Evolutionary conservation across 2,797 vertebrate genomes (phyloP).

Genomic region (Mionectes olivaceus): DNA sequence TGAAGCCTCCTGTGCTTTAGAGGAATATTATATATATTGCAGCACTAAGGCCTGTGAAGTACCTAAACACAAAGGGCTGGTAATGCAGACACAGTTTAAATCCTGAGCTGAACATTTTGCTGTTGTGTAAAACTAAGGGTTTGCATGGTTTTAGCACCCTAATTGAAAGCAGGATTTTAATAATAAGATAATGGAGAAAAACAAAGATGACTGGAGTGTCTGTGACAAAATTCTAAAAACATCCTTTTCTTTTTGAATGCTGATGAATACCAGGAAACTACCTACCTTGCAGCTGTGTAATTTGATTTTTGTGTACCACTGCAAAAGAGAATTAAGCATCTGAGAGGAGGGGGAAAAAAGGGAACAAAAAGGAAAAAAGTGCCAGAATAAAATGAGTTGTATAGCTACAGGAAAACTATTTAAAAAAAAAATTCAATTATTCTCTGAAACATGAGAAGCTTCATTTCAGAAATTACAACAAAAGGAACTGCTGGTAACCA

Average conservation of each 20-base stretch:
- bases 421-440: conserved; percentile 62
- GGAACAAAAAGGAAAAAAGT: neutral
- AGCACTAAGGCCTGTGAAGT: neutral
- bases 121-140: neutral
- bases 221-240: neutral
- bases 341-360: neutral
- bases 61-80: neutral
- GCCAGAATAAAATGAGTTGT: conserved; percentile 47
- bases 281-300: conserved; percentile 2
- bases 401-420: conserved; percentile 64
- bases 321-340: conserved; percentile 65
- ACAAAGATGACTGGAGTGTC: neutral
- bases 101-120: neutral
- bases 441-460: conserved; percentile 64
- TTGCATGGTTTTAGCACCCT: neutral
- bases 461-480: conserved; percentile 70
- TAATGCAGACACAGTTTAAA: neutral
- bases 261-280: conserved; percentile 22
- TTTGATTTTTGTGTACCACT: conserved; percentile 36
- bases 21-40: neutral
- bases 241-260: neutral
- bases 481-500: conserved; percentile 69
- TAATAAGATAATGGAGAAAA: neutral
- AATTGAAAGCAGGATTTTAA: neutral
- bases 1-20: neutral